A percentile compares a stretch with the other conserved stretches of the same genome.
phyloP scores from a whole-genome alignment of 1,140 invertebrate species.

The Goniozus legneri region DNA sequence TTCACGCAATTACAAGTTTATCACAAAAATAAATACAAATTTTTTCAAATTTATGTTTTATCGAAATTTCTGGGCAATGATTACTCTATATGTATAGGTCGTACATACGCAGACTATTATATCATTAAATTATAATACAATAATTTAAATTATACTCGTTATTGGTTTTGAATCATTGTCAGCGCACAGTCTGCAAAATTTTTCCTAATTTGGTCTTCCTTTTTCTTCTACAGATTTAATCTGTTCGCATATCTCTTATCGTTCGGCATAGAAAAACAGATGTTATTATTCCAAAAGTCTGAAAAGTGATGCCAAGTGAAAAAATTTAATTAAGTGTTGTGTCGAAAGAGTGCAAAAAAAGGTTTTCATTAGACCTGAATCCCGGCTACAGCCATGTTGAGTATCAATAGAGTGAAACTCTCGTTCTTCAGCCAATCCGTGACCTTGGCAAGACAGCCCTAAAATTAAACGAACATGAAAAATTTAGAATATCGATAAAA shows the following conservation, averaged over 20 bases:
- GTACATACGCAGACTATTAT: too few relatives aligned
- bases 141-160: too few relatives aligned
- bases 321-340: background rate
- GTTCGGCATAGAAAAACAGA: conserved; percentile 39
- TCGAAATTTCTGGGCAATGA: too few relatives aligned
- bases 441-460: conserved; percentile 44
- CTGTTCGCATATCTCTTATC: conserved; percentile 28
- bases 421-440: conserved; percentile 39
- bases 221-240: conserved; percentile 14
- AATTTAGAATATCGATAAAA: background rate
- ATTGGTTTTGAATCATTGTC: too few relatives aligned
- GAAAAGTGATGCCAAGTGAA: conserved; percentile 14
- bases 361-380: conserved; percentile 29
- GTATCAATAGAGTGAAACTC: conserved; percentile 38
- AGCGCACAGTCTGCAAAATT: too few relatives aligned
- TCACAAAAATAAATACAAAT: too few relatives aligned
- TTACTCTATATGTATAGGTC: too few relatives aligned
- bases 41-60: too few relatives aligned
- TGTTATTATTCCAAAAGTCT: conserved; percentile 42
- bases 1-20: too few relatives aligned
- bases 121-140: too few relatives aligned
- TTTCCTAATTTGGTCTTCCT: background rate
- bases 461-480: conserved; percentile 5
- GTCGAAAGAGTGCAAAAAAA: background rate
- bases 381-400: conserved; percentile 35